Evolutionary conservation across 2,797 vertebrate genomes (phyloP).

Genomic region (Onychomys arenicola): DNA sequence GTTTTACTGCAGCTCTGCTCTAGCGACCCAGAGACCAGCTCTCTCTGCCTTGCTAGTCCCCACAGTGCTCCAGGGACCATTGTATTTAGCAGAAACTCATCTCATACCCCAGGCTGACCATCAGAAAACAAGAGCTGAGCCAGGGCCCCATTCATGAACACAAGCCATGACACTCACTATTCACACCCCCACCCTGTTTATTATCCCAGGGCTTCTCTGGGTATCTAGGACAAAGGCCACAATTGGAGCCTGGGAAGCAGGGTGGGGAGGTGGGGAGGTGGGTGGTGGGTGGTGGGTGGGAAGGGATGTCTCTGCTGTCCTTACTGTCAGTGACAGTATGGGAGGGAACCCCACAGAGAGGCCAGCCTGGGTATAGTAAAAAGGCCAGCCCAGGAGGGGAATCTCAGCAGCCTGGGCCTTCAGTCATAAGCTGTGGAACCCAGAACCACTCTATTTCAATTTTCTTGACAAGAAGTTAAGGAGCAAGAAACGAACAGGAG

Average conservation of each 20-base stretch:
- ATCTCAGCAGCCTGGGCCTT: background rate
- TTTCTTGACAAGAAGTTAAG: background rate
- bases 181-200: background rate
- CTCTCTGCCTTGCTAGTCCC: background rate
- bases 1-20: background rate
- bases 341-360: background rate
- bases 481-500: background rate
- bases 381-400: background rate
- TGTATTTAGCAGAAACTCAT: background rate
- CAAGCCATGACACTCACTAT: background rate
- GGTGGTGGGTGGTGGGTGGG: no score
- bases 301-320: background rate
- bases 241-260: background rate
- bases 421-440: background rate
- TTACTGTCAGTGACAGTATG: no score
- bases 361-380: background rate
- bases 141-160: background rate
- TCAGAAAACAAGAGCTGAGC: background rate
- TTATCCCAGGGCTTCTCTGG: background rate
- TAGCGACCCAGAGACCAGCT: background rate
- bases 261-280: no score
- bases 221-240: conserved; percentile 28
- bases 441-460: background rate
- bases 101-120: background rate
- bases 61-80: background rate